phyloP scores from a whole-genome alignment of 1,140 invertebrate genomes.

The Nylanderia fulva region DNA sequence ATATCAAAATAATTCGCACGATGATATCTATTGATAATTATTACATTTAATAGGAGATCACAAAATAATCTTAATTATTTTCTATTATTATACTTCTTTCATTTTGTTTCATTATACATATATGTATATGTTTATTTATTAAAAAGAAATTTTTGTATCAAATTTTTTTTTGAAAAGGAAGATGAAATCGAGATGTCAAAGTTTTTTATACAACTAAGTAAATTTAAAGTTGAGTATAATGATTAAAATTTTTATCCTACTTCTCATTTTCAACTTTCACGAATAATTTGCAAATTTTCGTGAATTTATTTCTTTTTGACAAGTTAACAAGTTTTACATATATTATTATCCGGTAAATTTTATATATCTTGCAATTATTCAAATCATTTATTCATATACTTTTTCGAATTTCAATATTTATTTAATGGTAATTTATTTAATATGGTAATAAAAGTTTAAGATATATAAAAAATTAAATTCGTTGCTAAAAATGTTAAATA shows the following conservation, averaged over 20 bases:
- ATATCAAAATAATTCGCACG: neutral
- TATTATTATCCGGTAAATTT: neutral
- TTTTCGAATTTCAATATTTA: conserved; percentile 7
- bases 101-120: neutral
- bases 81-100: neutral
- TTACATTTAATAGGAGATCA: neutral
- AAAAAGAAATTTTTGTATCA: neutral
- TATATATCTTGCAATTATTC: neutral
- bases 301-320: neutral
- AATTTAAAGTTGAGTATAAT: conserved; percentile 4
- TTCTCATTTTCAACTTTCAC: neutral
- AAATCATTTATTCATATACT: neutral
- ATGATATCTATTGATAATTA: neutral
- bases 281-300: conserved; percentile 11
- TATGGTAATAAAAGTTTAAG: neutral
- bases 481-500: neutral
- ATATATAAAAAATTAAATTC: neutral
- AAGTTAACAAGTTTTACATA: neutral
- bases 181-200: neutral
- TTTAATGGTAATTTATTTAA: neutral
- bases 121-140: neutral
- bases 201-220: conserved; percentile 7
- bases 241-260: neutral
- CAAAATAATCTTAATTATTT: neutral
- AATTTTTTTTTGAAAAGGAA: neutral